phyloP scores from a whole-genome alignment of 64 coral and sea anemone species.

The Dendronephthya gigantea region DNA sequence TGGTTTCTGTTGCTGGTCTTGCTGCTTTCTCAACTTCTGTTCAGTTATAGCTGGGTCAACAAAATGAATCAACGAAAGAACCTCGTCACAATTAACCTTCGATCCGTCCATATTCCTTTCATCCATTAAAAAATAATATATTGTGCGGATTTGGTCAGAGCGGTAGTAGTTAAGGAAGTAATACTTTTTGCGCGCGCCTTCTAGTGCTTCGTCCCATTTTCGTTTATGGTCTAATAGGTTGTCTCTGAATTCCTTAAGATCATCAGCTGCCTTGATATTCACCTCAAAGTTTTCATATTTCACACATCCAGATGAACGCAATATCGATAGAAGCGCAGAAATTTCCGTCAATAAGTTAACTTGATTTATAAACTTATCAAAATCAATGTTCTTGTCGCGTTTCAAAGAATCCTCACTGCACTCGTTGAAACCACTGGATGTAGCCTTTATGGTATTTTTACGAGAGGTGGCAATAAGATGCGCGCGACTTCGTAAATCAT shows the following conservation, averaged over 20 bases:
- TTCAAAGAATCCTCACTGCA: not conserved
- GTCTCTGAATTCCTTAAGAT: conserved; percentile 19
- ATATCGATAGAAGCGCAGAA: not conserved
- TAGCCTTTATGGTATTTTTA: not conserved
- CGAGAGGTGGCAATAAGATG: conserved; percentile 41
- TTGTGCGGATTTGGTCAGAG: conserved; percentile 49
- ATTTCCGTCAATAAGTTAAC: conserved; percentile 51
- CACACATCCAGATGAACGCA: conserved; percentile 32
- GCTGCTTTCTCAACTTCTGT: not conserved
- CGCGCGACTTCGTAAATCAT: conserved; percentile 71
- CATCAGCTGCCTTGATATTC: not conserved
- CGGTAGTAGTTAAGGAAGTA: conserved; percentile 78
- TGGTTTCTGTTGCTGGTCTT: not conserved
- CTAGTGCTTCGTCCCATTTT: conserved; percentile 32
- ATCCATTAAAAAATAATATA: conserved; percentile 27
- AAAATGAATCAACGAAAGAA: conserved; percentile 34
- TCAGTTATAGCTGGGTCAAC: not conserved
- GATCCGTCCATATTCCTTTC: not conserved
- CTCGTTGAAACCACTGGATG: not conserved
- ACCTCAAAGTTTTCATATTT: not conserved
- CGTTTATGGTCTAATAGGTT: not conserved
- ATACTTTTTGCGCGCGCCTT: conserved; percentile 31
- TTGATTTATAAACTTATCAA: conserved; percentile 35
- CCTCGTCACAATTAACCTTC: not conserved
- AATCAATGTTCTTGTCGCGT: too few relatives aligned